These are phyloP conservation scores for Pristionchus entomophagus DNA, from an alignment of 2,888 invertebrate species.

Conservation along the genomic window DNA sequence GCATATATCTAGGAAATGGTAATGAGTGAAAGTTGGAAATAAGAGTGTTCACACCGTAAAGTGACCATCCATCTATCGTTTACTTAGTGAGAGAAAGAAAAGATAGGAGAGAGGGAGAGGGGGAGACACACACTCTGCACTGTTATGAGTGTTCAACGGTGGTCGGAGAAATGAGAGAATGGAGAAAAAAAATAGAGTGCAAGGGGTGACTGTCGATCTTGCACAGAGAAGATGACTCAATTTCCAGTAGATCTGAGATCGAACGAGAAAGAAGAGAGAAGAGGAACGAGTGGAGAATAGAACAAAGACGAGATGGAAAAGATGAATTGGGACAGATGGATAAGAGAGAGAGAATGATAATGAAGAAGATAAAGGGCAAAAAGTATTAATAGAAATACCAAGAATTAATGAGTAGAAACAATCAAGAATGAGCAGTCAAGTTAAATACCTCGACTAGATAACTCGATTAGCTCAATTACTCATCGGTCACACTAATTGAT, in stretches of 20 bases:
- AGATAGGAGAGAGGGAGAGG: too few species aligned
- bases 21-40: not conserved
- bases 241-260: not conserved
- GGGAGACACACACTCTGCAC: slow-evolving; percentile 15
- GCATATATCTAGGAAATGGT: not conserved
- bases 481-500: not conserved
- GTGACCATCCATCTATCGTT: slow-evolving; percentile 31
- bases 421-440: not conserved
- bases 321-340: not conserved
- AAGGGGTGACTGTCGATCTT: slow-evolving; percentile 17
- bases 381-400: not conserved
- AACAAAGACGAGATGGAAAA: slow-evolving; percentile 8
- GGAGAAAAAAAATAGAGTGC: not conserved
- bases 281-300: not conserved
- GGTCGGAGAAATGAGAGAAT: not conserved
- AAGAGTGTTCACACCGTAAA: not conserved
- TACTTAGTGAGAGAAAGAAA: slow-evolving; percentile 32
- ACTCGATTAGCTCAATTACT: not conserved
- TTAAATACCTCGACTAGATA: not conserved
- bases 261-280: slow-evolving; percentile 23
- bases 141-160: slow-evolving; percentile 25
- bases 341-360: slow-evolving; percentile 26
- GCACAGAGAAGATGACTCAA: not conserved
- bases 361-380: not conserved
- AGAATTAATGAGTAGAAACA: not conserved